phyloP scores from a whole-genome alignment of 2,113 vertebrate species.

The Chaetodon trifascialis region DNA sequence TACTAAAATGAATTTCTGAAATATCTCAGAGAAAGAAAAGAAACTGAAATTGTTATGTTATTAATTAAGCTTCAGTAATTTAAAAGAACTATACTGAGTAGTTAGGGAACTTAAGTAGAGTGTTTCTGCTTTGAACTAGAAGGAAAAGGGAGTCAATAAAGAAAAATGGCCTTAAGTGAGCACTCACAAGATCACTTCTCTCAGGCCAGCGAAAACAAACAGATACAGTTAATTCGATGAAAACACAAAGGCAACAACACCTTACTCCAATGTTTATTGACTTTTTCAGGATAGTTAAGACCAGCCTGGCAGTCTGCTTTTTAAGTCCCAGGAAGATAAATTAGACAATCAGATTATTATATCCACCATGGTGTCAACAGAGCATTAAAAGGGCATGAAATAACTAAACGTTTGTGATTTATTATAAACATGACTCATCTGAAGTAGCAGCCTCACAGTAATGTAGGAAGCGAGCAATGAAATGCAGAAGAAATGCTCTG shows the following conservation, averaged over 20 bases:
- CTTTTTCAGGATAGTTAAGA: slow-evolving; percentile 5
- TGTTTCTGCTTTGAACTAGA: not conserved
- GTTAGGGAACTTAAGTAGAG: not conserved
- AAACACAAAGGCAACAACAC: slow-evolving; percentile 21
- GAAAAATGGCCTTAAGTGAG: not conserved
- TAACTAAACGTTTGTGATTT: not conserved
- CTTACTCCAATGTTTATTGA: slow-evolving; percentile 7
- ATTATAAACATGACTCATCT: not conserved
- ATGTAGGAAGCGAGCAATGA: not conserved
- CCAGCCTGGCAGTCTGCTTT: not conserved
- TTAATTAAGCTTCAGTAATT: not conserved
- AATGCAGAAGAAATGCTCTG: not conserved
- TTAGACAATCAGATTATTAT: not conserved
- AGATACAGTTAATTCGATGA: slow-evolving; percentile 24
- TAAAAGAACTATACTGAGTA: not conserved
- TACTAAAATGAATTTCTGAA: not conserved
- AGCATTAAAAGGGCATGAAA: not conserved
- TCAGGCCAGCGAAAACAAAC: slow-evolving; percentile 15
- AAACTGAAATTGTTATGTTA: not conserved
- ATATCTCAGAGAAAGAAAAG: not conserved
- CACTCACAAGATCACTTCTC: not conserved
- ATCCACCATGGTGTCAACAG: not conserved
- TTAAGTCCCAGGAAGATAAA: not conserved
- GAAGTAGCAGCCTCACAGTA: not conserved
- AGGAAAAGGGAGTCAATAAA: slow-evolving; percentile 13